phyloP scores from a whole-genome alignment of 2,113 vertebrate genomes.

The Ploceus nigricollis region DNA sequence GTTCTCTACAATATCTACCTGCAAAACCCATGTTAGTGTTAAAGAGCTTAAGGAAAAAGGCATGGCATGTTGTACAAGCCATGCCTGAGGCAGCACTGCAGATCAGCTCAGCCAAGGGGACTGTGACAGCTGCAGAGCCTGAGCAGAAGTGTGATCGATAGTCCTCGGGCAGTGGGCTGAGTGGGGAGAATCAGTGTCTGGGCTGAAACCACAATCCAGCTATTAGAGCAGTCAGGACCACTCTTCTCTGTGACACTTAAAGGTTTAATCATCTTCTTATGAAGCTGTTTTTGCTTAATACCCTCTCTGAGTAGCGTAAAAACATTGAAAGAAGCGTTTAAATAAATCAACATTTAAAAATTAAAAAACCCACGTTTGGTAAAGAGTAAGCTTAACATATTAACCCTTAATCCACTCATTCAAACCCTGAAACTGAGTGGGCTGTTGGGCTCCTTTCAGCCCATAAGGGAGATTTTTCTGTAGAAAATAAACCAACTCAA shows the following conservation, averaged over 20 bases:
- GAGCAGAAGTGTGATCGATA: neutral
- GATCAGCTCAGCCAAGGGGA: neutral
- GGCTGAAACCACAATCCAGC: neutral
- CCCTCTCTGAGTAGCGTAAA: neutral
- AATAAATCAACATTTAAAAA: neutral
- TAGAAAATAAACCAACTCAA: neutral
- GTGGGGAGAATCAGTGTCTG: neutral
- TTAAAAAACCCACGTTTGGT: rapidly evolving
- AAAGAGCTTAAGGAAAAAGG: neutral
- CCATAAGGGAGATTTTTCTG: neutral
- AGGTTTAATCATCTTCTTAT: neutral
- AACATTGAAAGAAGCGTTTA: neutral
- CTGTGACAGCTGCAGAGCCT: neutral
- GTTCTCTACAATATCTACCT: neutral
- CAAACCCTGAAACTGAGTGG: neutral
- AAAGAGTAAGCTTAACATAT: neutral
- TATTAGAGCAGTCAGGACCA: neutral
- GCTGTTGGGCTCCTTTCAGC: neutral
- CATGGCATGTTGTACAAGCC: rapidly evolving
- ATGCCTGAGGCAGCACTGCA: neutral
- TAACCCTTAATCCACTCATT: neutral
- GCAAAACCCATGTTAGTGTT: neutral
- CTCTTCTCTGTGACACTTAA: neutral
- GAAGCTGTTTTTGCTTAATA: neutral
- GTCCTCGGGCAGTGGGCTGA: neutral